These are phyloP conservation scores for Belonocnema kinseyi DNA, from an alignment of 1,140 invertebrate species.

Conservation along the genomic window DNA sequence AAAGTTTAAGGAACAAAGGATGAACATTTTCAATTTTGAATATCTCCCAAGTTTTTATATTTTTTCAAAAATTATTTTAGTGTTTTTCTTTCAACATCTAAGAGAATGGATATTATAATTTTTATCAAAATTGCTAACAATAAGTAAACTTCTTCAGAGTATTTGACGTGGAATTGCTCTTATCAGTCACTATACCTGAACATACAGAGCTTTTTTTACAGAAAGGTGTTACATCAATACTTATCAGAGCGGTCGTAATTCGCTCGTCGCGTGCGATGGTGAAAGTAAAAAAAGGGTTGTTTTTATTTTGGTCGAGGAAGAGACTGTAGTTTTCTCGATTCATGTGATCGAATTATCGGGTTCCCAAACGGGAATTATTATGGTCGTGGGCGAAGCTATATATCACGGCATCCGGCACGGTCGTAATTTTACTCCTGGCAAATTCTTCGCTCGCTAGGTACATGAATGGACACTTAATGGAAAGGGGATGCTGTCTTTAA, in stretches of 20 bases:
- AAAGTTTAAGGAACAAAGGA: too few species aligned
- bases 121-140: too few species aligned
- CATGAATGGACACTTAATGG: conserved; percentile 26
- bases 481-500: conserved; percentile 7
- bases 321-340: conserved; percentile 11
- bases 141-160: too few species aligned
- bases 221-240: conserved; percentile 11
- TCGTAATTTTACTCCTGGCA: conserved; percentile 23
- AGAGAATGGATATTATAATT: too few species aligned
- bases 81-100: too few species aligned
- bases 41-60: too few species aligned
- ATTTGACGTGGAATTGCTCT: neutral
- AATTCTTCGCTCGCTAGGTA: conserved; percentile 15
- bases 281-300: conserved; percentile 12
- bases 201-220: neutral
- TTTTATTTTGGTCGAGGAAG: neutral
- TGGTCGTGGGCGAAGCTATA: conserved; percentile 12
- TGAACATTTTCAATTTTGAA: too few species aligned
- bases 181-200: neutral
- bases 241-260: conserved; percentile 23
- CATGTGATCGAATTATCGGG: conserved; percentile 15
- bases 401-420: neutral
- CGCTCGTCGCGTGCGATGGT: neutral
- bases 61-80: too few species aligned
- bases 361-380: conserved; percentile 23